phyloP scores from a whole-genome alignment of 92 coral and sea anemone species.

The Phymanthus crucifer region DNA sequence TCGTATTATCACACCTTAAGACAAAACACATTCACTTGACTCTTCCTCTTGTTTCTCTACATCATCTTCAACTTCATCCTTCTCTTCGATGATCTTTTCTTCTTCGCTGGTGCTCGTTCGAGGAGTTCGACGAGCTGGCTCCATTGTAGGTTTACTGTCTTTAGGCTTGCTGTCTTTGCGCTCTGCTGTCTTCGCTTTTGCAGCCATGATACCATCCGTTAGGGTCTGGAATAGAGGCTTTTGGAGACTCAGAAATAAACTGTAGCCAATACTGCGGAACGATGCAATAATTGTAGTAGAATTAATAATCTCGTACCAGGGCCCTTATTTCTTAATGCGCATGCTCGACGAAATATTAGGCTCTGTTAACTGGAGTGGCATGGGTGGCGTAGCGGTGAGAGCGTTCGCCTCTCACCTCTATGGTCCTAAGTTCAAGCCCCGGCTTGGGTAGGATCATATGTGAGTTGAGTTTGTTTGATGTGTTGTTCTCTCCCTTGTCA shows the following conservation, averaged over 20 bases:
- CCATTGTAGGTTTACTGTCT: slow-evolving; percentile 69
- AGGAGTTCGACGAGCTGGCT: slow-evolving; percentile 59
- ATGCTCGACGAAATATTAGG: too few species aligned
- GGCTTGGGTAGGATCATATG: too few species aligned
- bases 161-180: slow-evolving; percentile 72
- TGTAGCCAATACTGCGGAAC: slow-evolving; percentile 77
- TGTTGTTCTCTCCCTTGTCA: too few species aligned
- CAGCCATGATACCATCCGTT: slow-evolving; percentile 55
- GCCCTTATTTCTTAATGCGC: too few species aligned
- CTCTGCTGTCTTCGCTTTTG: slow-evolving; percentile 64
- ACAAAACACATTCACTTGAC: slow-evolving; percentile 63
- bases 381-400: too few species aligned
- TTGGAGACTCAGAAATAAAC: slow-evolving; percentile 77
- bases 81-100: slow-evolving; percentile 50
- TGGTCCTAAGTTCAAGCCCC: too few species aligned
- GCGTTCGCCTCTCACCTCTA: too few species aligned
- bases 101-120: slow-evolving; percentile 66
- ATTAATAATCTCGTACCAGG: too few species aligned
- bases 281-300: neutral
- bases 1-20: too few species aligned
- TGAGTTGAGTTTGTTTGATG: too few species aligned
- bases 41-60: slow-evolving; percentile 38
- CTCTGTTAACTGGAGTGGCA: too few species aligned
- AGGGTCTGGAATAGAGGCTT: slow-evolving; percentile 85
- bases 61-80: slow-evolving; percentile 51